Conservation (phyloP, 2,888 invertebrate genomes). For the Mythimna vitellina region DNA sequence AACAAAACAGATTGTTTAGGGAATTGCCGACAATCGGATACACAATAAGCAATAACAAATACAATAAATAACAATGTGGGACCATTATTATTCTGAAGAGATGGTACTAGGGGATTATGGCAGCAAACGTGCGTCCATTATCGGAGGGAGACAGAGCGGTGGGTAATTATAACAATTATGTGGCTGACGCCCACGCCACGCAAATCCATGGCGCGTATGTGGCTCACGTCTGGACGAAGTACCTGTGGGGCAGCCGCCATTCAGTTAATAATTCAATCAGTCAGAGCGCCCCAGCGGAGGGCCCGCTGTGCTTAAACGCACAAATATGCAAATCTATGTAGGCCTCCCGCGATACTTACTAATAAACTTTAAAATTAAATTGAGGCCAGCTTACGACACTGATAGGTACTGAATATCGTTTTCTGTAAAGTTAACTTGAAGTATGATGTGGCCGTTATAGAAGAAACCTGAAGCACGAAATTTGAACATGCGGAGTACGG, state of each 20-base stretch:
- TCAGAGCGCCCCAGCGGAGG: conserved; percentile 72
- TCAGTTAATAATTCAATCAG: conserved; percentile 88
- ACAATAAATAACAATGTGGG: conserved; percentile 61
- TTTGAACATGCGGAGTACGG: not conserved
- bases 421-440: conserved; percentile 13
- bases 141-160: conserved; percentile 73
- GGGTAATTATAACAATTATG: conserved; percentile 82
- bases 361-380: conserved; percentile 82
- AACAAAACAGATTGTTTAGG: conserved; percentile 25
- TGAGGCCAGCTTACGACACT: conserved; percentile 70
- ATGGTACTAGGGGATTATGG: conserved; percentile 67
- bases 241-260: conserved; percentile 77
- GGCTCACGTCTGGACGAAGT: conserved; percentile 79
- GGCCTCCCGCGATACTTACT: conserved; percentile 72
- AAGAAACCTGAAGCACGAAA: not conserved
- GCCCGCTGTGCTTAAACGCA: conserved; percentile 76
- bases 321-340: conserved; percentile 83
- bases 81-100: conserved; percentile 72
- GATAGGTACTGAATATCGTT: conserved; percentile 69
- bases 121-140: conserved; percentile 73
- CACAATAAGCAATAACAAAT: conserved; percentile 53
- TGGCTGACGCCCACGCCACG: conserved; percentile 66
- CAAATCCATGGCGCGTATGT: conserved; percentile 74
- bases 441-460: not conserved
- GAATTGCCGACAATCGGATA: conserved; percentile 40